phyloP scores from a whole-genome alignment of 2,888 invertebrate genomes.

The Onthophagus sagittarius region DNA sequence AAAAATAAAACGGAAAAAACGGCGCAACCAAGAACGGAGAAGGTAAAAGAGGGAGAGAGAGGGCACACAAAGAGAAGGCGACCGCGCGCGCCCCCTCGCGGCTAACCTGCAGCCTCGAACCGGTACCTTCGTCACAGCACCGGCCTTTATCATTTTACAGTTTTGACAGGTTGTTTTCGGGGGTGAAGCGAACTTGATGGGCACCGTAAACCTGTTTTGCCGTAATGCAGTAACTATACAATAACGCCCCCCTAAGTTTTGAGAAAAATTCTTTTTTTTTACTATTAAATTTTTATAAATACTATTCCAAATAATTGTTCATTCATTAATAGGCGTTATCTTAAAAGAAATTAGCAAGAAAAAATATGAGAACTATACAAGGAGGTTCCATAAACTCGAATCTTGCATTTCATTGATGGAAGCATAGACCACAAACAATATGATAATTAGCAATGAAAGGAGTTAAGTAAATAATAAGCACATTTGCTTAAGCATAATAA shows the following conservation, averaged over 20 bases:
- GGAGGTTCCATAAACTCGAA: no score
- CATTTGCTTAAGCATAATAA: no score
- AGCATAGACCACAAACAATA: no score
- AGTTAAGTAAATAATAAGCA: no score
- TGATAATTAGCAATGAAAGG: no score
- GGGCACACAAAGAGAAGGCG: neutral
- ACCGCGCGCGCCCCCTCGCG: neutral
- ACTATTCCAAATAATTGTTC: no score
- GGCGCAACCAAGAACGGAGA: neutral
- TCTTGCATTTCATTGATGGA: no score
- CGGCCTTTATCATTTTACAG: conserved; percentile 23
- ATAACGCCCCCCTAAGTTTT: neutral
- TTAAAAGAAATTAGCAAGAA: no score
- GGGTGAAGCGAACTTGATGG: conserved; percentile 4
- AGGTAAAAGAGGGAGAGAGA: neutral
- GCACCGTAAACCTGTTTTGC: conserved; percentile 9
- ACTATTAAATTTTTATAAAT: no score
- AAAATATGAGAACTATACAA: no score
- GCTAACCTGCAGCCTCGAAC: neutral
- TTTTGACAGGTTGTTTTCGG: conserved; percentile 25
- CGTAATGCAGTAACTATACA: conserved; percentile 1
- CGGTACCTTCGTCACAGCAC: conserved; percentile 1
- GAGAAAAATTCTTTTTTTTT: neutral
- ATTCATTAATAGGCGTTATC: no score
- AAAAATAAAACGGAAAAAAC: neutral